Percentiles rank a stretch among this genome's conserved stretches.
Conservation (phyloP, 2,888 invertebrate species). For the Coleophora deauratella region DNA sequence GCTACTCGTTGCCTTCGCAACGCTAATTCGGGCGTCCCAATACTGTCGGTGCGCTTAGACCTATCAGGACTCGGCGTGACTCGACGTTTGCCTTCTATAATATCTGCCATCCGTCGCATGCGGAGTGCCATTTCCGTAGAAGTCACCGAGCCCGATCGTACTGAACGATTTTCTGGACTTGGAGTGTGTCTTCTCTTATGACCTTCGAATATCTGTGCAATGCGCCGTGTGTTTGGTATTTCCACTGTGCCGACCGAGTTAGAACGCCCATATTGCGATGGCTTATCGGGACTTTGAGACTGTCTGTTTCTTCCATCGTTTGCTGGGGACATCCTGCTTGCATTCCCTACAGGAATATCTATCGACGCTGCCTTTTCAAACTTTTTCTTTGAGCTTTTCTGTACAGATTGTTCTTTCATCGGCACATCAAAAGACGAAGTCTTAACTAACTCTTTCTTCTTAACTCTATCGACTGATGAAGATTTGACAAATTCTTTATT, state of each 20-base stretch:
- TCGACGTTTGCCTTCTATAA: slow-evolving; percentile 48
- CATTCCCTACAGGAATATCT: slow-evolving; percentile 23
- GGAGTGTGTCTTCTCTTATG: slow-evolving; percentile 39
- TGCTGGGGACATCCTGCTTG: slow-evolving; percentile 37
- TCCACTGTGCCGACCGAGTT: slow-evolving; percentile 45
- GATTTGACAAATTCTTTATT: slow-evolving; percentile 12
- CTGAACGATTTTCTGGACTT: slow-evolving; percentile 37
- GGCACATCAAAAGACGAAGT: not conserved
- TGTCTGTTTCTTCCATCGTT: slow-evolving; percentile 26
- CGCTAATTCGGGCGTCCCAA: slow-evolving; percentile 49
- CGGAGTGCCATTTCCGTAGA: slow-evolving; percentile 45
- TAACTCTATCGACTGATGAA: slow-evolving; percentile 6
- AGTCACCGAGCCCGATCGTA: slow-evolving; percentile 34
- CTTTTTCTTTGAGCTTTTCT: slow-evolving; percentile 14
- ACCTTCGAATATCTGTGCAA: slow-evolving; percentile 49
- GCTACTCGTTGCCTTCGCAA: slow-evolving; percentile 45
- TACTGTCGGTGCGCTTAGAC: slow-evolving; percentile 32
- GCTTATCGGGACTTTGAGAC: slow-evolving; percentile 38
- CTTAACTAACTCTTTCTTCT: slow-evolving; percentile 7
- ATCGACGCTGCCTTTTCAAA: slow-evolving; percentile 14
- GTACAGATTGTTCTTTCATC: slow-evolving; percentile 18
- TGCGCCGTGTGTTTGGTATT: slow-evolving; percentile 39
- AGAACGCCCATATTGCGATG: slow-evolving; percentile 30
- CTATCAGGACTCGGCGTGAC: slow-evolving; percentile 44
- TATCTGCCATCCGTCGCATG: slow-evolving; percentile 49